These are phyloP conservation scores for Elgaria multicarinata DNA, from an alignment of 2,113 vertebrate species.

Conservation along the genomic window DNA sequence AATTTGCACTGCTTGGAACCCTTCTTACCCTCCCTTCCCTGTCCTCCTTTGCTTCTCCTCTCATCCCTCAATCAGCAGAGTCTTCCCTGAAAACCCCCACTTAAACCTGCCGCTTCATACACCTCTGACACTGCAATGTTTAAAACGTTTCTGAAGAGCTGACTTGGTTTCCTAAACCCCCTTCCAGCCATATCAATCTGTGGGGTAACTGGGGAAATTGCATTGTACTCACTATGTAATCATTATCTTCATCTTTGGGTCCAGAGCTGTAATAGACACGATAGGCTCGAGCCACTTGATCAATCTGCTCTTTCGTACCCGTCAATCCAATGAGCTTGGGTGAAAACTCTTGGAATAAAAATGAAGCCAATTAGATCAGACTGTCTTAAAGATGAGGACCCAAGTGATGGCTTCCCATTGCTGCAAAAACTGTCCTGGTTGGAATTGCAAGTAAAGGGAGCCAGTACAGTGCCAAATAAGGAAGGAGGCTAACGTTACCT, in stretches of 20 bases:
- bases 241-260: constrained; percentile 94
- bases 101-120: not conserved
- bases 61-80: not conserved
- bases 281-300: constrained; percentile 87
- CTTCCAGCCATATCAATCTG: not conserved
- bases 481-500: constrained; percentile 77
- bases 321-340: constrained; percentile 93
- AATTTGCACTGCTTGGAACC: not conserved
- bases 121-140: no score
- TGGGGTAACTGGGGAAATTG: not conserved
- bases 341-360: constrained; percentile 88
- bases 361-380: constrained; percentile 1
- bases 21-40: not conserved
- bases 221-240: constrained; percentile 92
- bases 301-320: constrained; percentile 82
- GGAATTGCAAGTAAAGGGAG: not conserved
- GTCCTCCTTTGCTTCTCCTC: not conserved
- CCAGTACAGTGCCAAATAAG: fast-evolving
- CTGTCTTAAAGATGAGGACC: not conserved
- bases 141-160: not conserved
- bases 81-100: not conserved
- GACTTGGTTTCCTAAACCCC: not conserved
- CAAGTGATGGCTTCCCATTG: not conserved
- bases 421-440: not conserved
- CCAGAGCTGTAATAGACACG: constrained; percentile 96